A percentile compares a stretch with the other conserved stretches of the same genome.
phyloP scores from a whole-genome alignment of 2,888 invertebrate species.

The Danaus chrysippus region DNA sequence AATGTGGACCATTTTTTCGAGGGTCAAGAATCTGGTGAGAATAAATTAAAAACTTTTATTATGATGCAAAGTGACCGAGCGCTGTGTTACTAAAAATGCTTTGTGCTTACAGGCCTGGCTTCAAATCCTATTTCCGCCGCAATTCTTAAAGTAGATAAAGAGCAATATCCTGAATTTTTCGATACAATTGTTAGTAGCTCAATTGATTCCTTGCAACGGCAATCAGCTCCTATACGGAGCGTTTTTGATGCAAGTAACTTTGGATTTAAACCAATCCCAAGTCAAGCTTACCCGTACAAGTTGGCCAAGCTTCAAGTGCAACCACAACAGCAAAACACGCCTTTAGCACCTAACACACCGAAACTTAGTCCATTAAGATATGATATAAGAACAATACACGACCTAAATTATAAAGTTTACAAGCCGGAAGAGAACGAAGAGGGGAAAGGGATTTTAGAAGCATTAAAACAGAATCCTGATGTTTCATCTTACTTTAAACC shows the following conservation, averaged over 20 bases:
- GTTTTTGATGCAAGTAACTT: slow-evolving; percentile 67
- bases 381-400: slow-evolving; percentile 70
- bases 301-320: slow-evolving; percentile 56
- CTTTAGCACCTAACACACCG: slow-evolving; percentile 47
- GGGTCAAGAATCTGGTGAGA: slow-evolving; percentile 59
- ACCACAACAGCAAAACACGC: slow-evolving; percentile 35
- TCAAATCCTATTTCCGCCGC: slow-evolving; percentile 67
- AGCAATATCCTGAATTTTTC: slow-evolving; percentile 67
- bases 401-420: slow-evolving; percentile 71
- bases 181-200: slow-evolving; percentile 74
- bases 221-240: slow-evolving; percentile 61
- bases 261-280: slow-evolving; percentile 72
- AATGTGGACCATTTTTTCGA: slow-evolving; percentile 78
- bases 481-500: slow-evolving; percentile 71
- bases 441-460: slow-evolving; percentile 64
- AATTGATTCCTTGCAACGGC: slow-evolving; percentile 65
- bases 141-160: slow-evolving; percentile 68
- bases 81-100: slow-evolving; percentile 16
- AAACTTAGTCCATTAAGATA: slow-evolving; percentile 61
- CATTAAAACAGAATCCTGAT: slow-evolving; percentile 67
- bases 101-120: slow-evolving; percentile 67
- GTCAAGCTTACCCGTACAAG: slow-evolving; percentile 59
- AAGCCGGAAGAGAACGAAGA: slow-evolving; percentile 67
- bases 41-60: slow-evolving; percentile 14
- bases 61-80: slow-evolving; percentile 4